Evolutionary conservation across 2,888 invertebrate species (phyloP), one percentile per base, ranked within the genome.

Genomic region (Hipparchia sbordonii): DNA sequence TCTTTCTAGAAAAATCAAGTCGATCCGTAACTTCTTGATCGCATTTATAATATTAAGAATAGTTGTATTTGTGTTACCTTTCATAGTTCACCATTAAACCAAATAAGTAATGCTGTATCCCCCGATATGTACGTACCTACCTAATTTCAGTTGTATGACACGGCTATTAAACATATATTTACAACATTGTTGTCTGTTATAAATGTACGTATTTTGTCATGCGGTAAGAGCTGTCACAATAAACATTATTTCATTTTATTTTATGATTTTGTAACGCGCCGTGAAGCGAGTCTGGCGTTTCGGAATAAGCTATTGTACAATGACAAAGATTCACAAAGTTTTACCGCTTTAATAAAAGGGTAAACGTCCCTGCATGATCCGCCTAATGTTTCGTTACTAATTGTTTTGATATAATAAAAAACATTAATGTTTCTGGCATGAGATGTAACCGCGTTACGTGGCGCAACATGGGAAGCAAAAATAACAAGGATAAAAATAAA

Each of bases 151-250:
- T 84, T 84, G 81, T 83, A 85, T 88, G 86, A 85, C 84, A 90
- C 88, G 92, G 87, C 84, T 84, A 88, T 92, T 91, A 89, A 89
- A 87, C 85, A 80, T 84, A 87, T 90, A 88, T 89, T 89, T 87
- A 88, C 87, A 84, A 89, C 92, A 90, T 92, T 92, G 92, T 92
- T 90, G 89, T 90, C 79, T 82, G 84, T 86, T 89, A 90, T 89
- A 90, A 91, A 92, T 92, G 90, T 85, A 80, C 82, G 84, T 85
- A 85, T 91, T 91, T 88, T 89, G 91, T 91, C 87, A 92, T 89
- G 90, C 89, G 89, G 90, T 88, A 87, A 87, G 86, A 87, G 82
- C 87, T 91, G 93, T 92, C 93, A 93, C 89, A 93, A 93, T 91
- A 93, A 89, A 90, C 90, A 89, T 91, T 91, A 90, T 89, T 89